Conservation (phyloP, 2,113 vertebrate species). For the Australoheros scitulus region DNA sequence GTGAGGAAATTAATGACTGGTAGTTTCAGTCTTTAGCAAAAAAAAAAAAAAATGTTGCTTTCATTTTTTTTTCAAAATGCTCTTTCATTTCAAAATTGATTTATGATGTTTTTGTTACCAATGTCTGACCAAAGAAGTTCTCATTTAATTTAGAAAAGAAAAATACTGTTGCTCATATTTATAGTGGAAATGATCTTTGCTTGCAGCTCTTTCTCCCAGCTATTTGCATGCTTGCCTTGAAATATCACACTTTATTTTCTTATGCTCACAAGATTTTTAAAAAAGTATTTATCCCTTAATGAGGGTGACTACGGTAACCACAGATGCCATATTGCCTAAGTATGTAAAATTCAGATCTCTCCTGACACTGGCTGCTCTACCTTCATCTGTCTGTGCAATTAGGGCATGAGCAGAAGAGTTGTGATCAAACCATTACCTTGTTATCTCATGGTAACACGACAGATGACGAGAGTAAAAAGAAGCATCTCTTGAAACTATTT, state of each 20-base stretch:
- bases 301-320: background rate
- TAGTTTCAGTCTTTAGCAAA: no score
- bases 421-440: constrained; percentile 5
- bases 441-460: constrained; percentile 33
- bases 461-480: constrained; percentile 22
- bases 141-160: background rate
- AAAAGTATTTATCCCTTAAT: background rate
- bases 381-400: constrained; percentile 7
- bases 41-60: no score
- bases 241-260: background rate
- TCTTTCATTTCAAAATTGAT: no score
- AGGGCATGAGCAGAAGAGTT: constrained; percentile 1
- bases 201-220: background rate
- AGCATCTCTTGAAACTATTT: background rate
- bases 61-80: no score
- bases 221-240: background rate
- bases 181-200: background rate
- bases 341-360: background rate
- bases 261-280: background rate
- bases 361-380: background rate
- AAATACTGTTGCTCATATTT: background rate
- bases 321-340: background rate
- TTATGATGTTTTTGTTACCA: background rate
- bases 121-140: background rate
- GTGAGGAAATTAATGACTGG: no score